A percentile compares a stretch with the other conserved stretches of the same genome.
These are phyloP conservation scores for Subanguina moxae DNA, from an alignment of 1,140 invertebrate genomes.

Conservation along the genomic window DNA sequence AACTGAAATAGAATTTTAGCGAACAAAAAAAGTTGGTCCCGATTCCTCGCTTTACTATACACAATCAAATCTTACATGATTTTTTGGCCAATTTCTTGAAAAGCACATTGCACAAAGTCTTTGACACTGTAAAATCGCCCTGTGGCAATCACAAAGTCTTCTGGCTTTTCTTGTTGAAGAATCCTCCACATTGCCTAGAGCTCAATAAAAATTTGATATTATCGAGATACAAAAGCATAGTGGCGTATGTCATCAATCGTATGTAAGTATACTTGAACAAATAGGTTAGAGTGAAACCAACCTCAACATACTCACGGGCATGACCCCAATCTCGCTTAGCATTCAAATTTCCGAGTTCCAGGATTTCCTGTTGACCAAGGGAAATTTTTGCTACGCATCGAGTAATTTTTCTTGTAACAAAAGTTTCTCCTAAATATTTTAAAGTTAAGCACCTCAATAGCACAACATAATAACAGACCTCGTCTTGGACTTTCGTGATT, in stretches of 20 bases:
- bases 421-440: slow-evolving; percentile 73
- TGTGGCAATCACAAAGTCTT: slow-evolving; percentile 96
- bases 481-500: slow-evolving; percentile 97
- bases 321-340: slow-evolving; percentile 97
- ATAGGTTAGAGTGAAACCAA: slow-evolving; percentile 58
- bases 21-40: background rate
- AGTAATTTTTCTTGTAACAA: slow-evolving; percentile 97
- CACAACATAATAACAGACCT: slow-evolving; percentile 63
- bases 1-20: slow-evolving; percentile 63
- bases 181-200: slow-evolving; percentile 97
- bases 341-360: slow-evolving; percentile 92
- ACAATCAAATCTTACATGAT: slow-evolving; percentile 61
- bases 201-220: slow-evolving; percentile 19
- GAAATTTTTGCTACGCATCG: slow-evolving; percentile 69
- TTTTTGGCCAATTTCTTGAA: slow-evolving; percentile 66
- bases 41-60: too few species aligned
- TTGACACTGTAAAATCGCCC: slow-evolving; percentile 88
- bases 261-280: slow-evolving; percentile 7
- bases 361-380: slow-evolving; percentile 72
- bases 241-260: background rate
- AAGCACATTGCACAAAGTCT: slow-evolving; percentile 90
- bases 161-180: slow-evolving; percentile 84
- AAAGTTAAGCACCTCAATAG: slow-evolving; percentile 13
- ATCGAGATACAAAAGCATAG: background rate
- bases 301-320: slow-evolving; percentile 95